Evolutionary conservation across 2,888 invertebrate genomes (phyloP).

Genomic region (Meliscaeva auricollis): DNA sequence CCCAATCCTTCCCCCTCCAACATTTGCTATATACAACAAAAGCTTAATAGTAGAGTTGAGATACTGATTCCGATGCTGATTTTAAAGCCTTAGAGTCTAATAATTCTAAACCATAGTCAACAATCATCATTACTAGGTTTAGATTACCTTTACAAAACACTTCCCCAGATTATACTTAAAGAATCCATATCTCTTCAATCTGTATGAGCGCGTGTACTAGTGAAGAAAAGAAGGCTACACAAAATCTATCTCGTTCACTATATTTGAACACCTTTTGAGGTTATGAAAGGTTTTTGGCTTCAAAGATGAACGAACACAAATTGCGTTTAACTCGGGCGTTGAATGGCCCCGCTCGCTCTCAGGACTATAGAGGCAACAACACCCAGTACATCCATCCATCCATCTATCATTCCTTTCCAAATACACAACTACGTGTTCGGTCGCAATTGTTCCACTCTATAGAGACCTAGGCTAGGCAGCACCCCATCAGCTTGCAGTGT

Average conservation of each 20-base stretch:
- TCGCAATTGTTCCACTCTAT: conserved; percentile 25
- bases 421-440: conserved; percentile 39
- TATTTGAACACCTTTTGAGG: conserved; percentile 58
- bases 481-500: not conserved
- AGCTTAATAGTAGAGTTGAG: conserved; percentile 1
- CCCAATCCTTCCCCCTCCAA: not conserved
- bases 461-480: not conserved
- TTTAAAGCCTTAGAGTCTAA: not conserved
- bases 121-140: conserved; percentile 46
- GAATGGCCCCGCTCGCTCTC: conserved; percentile 33
- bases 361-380: not conserved
- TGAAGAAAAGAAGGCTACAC: conserved; percentile 33
- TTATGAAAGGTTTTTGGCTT: conserved; percentile 68
- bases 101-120: not conserved
- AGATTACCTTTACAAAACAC: conserved; percentile 37
- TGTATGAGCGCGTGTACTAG: not conserved
- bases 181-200: conserved; percentile 39
- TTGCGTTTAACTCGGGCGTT: conserved; percentile 62
- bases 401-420: conserved; percentile 61
- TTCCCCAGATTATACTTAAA: conserved; percentile 45
- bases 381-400: conserved; percentile 41
- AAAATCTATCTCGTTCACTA: conserved; percentile 59
- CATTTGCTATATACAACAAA: not conserved
- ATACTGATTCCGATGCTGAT: not conserved
- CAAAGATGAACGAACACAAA: conserved; percentile 52